These are phyloP conservation scores for Lobophora halterata DNA, from an alignment of 2,888 invertebrate species.

Conservation along the genomic window DNA sequence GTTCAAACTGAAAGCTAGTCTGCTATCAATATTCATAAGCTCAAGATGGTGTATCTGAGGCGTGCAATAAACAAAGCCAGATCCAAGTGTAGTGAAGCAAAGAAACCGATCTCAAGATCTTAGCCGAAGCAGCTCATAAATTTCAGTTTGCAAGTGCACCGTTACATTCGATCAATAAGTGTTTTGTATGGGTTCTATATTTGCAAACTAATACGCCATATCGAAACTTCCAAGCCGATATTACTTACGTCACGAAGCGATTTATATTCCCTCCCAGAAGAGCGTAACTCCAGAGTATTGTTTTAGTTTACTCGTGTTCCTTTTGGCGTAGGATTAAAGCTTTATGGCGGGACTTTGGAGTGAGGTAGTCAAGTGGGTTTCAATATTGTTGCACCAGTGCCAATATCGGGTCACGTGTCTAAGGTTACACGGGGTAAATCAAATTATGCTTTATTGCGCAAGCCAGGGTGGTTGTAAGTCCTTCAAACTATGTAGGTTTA, in stretches of 20 bases:
- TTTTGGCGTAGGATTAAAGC: constrained; percentile 25
- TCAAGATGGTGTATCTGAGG: constrained; percentile 65
- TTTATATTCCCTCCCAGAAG: constrained; percentile 23
- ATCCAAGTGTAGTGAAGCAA: constrained; percentile 54
- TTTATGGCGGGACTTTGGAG: constrained; percentile 7
- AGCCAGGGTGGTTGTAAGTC: constrained; percentile 29
- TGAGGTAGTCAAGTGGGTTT: constrained; percentile 25
- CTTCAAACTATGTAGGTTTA: constrained; percentile 21
- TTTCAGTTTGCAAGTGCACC: constrained; percentile 77
- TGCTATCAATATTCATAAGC: constrained; percentile 77
- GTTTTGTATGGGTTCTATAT: constrained; percentile 78
- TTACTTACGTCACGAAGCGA: constrained; percentile 55
- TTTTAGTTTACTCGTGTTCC: constrained; percentile 30
- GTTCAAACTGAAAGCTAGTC: constrained; percentile 59
- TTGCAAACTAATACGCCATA: constrained; percentile 76
- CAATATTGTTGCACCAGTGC: constrained; percentile 42
- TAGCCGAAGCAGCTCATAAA: constrained; percentile 61
- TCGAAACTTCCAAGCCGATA: constrained; percentile 69
- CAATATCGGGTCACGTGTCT: constrained; percentile 55
- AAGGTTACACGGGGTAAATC: constrained; percentile 55
- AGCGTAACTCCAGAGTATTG: constrained; percentile 26
- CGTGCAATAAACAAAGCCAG: constrained; percentile 72
- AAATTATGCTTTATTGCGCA: constrained; percentile 47
- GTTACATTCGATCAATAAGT: constrained; percentile 77
- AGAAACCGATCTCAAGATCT: constrained; percentile 65